These are phyloP conservation scores for Notodonta dromedarius DNA, from an alignment of 2,888 invertebrate genomes.

Conservation along the genomic window DNA sequence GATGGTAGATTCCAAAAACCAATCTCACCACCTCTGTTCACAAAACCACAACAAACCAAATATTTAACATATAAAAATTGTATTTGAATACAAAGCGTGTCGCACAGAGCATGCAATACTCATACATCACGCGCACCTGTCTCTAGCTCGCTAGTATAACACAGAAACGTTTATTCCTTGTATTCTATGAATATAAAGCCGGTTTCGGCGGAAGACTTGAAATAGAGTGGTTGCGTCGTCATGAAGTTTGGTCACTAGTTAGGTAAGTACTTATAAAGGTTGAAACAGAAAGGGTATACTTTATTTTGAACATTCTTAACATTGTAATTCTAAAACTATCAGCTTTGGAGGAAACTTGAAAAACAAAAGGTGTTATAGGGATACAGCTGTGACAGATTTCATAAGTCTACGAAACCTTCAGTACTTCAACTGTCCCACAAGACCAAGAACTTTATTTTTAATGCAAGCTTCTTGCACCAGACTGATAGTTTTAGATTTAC, in stretches of 20 bases:
- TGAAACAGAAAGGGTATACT: too few relatives aligned
- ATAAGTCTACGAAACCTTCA: too few relatives aligned
- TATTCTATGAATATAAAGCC: conserved; percentile 49
- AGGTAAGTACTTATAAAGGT: not conserved
- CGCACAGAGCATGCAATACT: conserved; percentile 50
- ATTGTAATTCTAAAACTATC: too few relatives aligned
- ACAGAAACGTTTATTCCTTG: conserved; percentile 29
- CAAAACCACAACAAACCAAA: conserved; percentile 10
- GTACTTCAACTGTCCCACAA: too few relatives aligned
- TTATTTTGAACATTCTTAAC: too few relatives aligned
- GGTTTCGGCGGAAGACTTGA: conserved; percentile 21
- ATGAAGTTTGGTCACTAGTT: conserved; percentile 1
- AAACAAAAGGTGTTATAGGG: too few relatives aligned
- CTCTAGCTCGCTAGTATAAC: conserved; percentile 26
- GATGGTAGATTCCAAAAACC: too few relatives aligned
- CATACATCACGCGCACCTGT: conserved; percentile 59
- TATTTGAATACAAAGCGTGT: conserved; percentile 36
- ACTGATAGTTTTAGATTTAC: too few relatives aligned
- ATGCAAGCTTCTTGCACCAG: too few relatives aligned
- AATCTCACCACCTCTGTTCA: not conserved
- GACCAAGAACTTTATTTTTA: too few relatives aligned
- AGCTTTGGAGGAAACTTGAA: too few relatives aligned
- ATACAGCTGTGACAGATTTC: too few relatives aligned
- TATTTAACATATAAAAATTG: conserved; percentile 33
- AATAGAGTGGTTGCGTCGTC: conserved; percentile 13